A percentile compares a stretch with the other conserved stretches of the same genome.
These are phyloP conservation scores for Myrmecophaga tridactyla DNA, from an alignment of 2,113 vertebrate species.

Conservation along the genomic window DNA sequence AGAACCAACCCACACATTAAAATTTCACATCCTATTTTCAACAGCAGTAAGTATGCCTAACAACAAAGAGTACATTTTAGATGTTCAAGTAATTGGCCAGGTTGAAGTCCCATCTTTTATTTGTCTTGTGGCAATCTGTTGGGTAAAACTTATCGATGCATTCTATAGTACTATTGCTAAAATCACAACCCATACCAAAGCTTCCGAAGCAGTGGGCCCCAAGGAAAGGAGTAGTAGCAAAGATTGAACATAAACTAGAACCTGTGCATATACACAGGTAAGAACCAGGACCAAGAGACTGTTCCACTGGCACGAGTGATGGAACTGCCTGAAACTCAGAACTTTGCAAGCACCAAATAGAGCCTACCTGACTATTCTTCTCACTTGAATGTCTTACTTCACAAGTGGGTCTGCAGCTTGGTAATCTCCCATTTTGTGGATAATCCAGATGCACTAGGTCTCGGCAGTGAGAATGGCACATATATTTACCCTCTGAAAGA, in stretches of 20 bases:
- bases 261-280: fast-evolving
- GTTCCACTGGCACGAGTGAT: fast-evolving
- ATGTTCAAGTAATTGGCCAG: background rate
- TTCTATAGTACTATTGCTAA: background rate
- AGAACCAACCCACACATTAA: background rate
- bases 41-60: background rate
- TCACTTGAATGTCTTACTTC: conserved; percentile 63
- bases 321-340: background rate
- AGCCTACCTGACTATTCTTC: conserved; percentile 73
- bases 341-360: fast-evolving
- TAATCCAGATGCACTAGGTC: conserved; percentile 84
- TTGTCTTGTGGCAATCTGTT: background rate
- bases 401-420: conserved; percentile 31
- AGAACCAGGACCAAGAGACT: fast-evolving
- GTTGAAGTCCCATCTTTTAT: background rate
- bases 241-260: fast-evolving
- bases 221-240: background rate
- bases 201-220: fast-evolving
- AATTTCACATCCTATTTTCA: background rate
- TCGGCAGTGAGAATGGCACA: conserved; percentile 83
- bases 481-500: conserved; percentile 84
- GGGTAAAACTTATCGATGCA: background rate
- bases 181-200: background rate
- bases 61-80: background rate
- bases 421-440: conserved; percentile 78